phyloP scores from a whole-genome alignment of 1,140 invertebrate species.

The Myzus persicae region DNA sequence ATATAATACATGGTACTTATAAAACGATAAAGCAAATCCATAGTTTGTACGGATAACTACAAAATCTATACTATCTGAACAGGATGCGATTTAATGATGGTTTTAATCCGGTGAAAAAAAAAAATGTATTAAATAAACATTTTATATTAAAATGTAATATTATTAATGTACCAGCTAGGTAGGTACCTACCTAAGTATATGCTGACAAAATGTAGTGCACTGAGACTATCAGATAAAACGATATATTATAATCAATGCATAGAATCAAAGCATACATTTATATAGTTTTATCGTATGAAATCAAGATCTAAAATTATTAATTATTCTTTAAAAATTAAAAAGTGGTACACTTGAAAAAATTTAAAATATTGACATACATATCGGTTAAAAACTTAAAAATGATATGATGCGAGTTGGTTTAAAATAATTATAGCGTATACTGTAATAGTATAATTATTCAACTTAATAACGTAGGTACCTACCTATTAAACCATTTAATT shows the following conservation, averaged over 20 bases:
- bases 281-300: neutral
- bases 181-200: neutral
- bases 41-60: neutral
- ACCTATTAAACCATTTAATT: conserved; percentile 7
- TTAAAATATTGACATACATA: neutral
- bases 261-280: neutral
- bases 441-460: neutral
- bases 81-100: neutral
- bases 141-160: neutral
- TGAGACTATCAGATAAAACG: neutral
- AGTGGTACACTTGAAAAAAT: neutral
- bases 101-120: neutral
- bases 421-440: neutral
- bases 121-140: too few species aligned
- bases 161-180: neutral
- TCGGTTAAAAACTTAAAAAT: neutral
- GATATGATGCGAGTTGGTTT: neutral
- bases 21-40: neutral
- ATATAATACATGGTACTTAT: too few species aligned
- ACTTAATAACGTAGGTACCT: neutral
- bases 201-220: neutral
- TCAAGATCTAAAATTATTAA: neutral
- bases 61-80: neutral
- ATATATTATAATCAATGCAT: neutral
- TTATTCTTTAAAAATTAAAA: neutral